Evolutionary conservation across 2,888 invertebrate species (phyloP), one percentile per base, ranked within the genome.

Genomic region (Pseudolycoriella hygida): DNA sequence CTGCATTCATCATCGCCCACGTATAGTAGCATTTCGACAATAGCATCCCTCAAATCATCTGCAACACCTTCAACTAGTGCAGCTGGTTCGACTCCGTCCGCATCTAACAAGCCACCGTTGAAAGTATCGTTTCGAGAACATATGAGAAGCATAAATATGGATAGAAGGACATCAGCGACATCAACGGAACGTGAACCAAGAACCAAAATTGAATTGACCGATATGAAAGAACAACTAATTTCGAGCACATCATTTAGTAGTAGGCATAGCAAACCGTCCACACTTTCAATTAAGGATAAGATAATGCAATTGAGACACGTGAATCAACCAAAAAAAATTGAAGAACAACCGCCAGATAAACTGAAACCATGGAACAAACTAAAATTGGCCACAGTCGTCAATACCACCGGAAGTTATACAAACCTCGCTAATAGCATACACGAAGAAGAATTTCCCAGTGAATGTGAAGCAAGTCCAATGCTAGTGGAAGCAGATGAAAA

Each of bases 321-420:
- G 40, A 68, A 66, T 57, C 67, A 68, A 42, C 30, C 39, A 14
- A 19, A 53, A 38, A 38, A 47, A 32, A 51, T 64, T 19, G 52
- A 57, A 48, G 65, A 66, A 65, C 48, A 25, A 64, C 65, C 64
- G 43, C n/a, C n/a, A n/a, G 57, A 58, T 43, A 56, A 60, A 43
- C 58, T 59, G 56, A 77, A 74, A 53, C 77, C 80, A 2, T 86
- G 85, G 85, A 73, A 73, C 12, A 82, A 81, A 66, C 66, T 86
- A 39, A 85, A 84, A 60, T 76, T 82, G 58, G 85, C 85, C 12
- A 65, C 65, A 3, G 53, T 65, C 18, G 59, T 63, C 50, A 62
- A 64, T 43, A 59, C 64, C 41, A 47, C 47, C 18, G 53, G 51
- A 42, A 63, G 63, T 51, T 63, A 62, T 47, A 58, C 61, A 12